Evolutionary conservation across 2,113 vertebrate species (phyloP), one percentile per base, ranked within the genome.

Genomic region (Pedionomus torquatus): DNA sequence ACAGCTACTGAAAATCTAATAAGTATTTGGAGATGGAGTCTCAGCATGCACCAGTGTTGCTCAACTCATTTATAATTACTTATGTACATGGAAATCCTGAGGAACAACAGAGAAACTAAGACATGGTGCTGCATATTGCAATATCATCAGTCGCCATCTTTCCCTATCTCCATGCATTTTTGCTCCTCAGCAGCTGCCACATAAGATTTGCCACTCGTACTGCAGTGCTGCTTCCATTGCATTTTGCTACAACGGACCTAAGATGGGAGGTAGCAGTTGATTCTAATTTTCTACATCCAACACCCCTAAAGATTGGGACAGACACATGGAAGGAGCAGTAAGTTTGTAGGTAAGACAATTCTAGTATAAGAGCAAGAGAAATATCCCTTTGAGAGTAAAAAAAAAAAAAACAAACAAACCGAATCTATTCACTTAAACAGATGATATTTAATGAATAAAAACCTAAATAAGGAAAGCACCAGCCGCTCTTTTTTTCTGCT

Each of bases 51-150:
- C 21, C 68, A 90, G 60, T 30, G 18, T 66, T 74, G 52, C 43
- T 90, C 54, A 78, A 57, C 30, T 96, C 55, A 33, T 33, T 64
- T 63, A 4, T 33, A 70, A 26, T 23, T 52, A 24, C 13, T 81
- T 37, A 16, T 9, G 17, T 21, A 43, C 54, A 23, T 10, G 5
- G 28, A 87, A 25, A 2, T 93, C 78, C 65, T 60, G 54, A 58
- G 60, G 28, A 92, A 60, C 19, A 61, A 31, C 19, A 48, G 28
- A 65, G 31, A 80, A 33, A 14, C 4, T 35, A 21, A 81, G 60
- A 61, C 1, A 0, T 4, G n/a, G 17, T 43, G 10, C 39, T 19
- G 17, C 20, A n/a, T 23, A 1, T 5, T 43, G 30, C 43, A 71
- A 21, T 18, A 28, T 0, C 2, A 26, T 78, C 46, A 5, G 9